phyloP scores from a whole-genome alignment of 2,888 invertebrate genomes.

The Taenaris catops region DNA sequence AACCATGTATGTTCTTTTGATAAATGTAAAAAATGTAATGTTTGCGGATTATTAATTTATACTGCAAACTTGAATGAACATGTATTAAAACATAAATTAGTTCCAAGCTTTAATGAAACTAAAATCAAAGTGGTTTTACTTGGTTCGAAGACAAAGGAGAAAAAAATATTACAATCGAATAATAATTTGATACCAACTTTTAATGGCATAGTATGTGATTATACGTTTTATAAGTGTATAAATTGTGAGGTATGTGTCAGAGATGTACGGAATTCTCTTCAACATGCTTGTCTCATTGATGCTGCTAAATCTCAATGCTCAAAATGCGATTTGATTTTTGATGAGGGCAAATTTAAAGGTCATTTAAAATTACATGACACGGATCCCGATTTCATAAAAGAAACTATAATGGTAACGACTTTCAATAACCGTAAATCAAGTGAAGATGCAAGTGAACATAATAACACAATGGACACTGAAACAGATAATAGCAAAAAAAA shows the following conservation, averaged over 20 bases:
- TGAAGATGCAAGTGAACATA: conserved; percentile 2
- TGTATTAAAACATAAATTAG: conserved; percentile 38
- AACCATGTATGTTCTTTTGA: conserved; percentile 37
- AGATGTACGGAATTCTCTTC: conserved; percentile 25
- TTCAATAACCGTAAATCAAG: conserved; percentile 25
- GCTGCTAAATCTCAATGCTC: conserved; percentile 37
- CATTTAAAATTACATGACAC: conserved; percentile 44
- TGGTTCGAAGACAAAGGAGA: conserved; percentile 30
- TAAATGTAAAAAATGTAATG: conserved; percentile 37
- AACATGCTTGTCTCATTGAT: conserved; percentile 40
- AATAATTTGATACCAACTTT: conserved; percentile 29
- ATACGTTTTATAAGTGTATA: conserved; percentile 46
- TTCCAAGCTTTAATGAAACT: conserved; percentile 35
- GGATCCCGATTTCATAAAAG: conserved; percentile 38
- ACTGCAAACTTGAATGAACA: conserved; percentile 38
- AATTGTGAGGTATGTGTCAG: conserved; percentile 43
- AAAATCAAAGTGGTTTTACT: conserved; percentile 50
- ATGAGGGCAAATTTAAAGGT: conserved; percentile 33
- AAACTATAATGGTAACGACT: conserved; percentile 39
- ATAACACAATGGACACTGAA: background rate
- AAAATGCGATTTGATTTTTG: conserved; percentile 43
- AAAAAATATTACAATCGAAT: conserved; percentile 1
- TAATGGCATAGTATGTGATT: conserved; percentile 43
- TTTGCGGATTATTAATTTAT: conserved; percentile 44
- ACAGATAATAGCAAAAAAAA: too few species aligned